These are phyloP conservation scores for Phycodurus eques DNA, from an alignment of 2,113 vertebrate species.

Conservation along the genomic window DNA sequence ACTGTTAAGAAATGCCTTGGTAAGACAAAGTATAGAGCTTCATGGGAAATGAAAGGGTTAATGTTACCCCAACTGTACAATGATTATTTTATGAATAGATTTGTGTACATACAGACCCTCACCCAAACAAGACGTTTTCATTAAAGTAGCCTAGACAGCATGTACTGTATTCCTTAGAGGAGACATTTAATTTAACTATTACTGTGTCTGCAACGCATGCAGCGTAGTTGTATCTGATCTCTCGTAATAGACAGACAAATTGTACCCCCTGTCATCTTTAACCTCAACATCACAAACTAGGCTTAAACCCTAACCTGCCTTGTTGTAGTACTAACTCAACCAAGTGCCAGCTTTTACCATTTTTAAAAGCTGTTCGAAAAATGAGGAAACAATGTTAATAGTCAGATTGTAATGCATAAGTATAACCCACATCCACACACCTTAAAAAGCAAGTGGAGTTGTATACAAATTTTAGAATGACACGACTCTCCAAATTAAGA, in stretches of 20 bases:
- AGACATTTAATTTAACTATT: constrained; percentile 58
- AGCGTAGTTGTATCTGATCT: not conserved
- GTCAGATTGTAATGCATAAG: not conserved
- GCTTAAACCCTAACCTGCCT: not conserved
- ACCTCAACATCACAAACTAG: not conserved
- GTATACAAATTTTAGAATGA: constrained; percentile 28
- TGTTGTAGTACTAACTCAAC: not conserved
- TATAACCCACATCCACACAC: too few relatives aligned
- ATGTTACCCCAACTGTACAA: too few relatives aligned
- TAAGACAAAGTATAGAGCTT: too few relatives aligned
- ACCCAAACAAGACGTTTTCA: constrained; percentile 68
- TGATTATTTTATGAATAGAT: too few relatives aligned
- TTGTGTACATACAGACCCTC: too few relatives aligned
- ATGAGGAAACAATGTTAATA: not conserved
- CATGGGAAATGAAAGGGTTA: too few relatives aligned
- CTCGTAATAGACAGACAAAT: not conserved
- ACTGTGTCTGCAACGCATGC: constrained; percentile 26
- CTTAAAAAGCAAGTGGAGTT: not conserved
- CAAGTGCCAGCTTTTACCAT: not conserved
- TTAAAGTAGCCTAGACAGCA: constrained; percentile 63
- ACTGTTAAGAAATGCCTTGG: too few relatives aligned
- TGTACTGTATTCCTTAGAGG: constrained; percentile 44
- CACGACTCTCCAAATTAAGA: constrained; percentile 11
- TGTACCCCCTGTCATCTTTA: not conserved
- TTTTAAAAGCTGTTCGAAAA: not conserved